These are phyloP conservation scores for Morelia viridis DNA, from an alignment of 2,797 vertebrate genomes.

Conservation along the genomic window DNA sequence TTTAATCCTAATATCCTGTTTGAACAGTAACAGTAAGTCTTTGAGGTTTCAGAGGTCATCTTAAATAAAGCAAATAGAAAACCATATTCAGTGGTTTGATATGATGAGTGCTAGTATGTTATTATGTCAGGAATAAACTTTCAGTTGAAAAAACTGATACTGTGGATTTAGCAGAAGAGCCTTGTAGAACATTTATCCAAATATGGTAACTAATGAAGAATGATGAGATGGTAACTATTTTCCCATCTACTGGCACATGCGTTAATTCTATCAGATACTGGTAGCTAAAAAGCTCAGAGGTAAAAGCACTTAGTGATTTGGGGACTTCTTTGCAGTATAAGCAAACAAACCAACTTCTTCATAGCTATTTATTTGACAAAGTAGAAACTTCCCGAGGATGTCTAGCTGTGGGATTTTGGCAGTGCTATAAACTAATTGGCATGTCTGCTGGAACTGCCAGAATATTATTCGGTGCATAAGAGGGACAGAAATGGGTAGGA, in stretches of 20 bases:
- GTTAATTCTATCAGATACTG: constrained; percentile 37
- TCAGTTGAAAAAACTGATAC: constrained; percentile 47
- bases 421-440: neutral
- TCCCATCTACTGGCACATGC: constrained; percentile 24
- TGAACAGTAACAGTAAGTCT: neutral
- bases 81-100: constrained; percentile 4
- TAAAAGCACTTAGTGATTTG: neutral
- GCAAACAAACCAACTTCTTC: neutral
- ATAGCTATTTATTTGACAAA: neutral
- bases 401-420: neutral
- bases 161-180: constrained; percentile 26
- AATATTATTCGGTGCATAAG: neutral
- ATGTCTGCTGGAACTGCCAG: neutral
- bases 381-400: neutral
- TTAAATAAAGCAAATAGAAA: constrained; percentile 14
- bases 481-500: neutral
- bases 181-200: constrained; percentile 29
- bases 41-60: constrained; percentile 34
- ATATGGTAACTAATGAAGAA: constrained; percentile 43
- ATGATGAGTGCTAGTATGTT: constrained; percentile 28
- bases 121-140: neutral
- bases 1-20: neutral
- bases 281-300: constrained; percentile 19
- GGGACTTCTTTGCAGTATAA: neutral
- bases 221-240: constrained; percentile 16